Conservation (phyloP, 23 tunicate genomes). For the Phallusia fumigata region DNA sequence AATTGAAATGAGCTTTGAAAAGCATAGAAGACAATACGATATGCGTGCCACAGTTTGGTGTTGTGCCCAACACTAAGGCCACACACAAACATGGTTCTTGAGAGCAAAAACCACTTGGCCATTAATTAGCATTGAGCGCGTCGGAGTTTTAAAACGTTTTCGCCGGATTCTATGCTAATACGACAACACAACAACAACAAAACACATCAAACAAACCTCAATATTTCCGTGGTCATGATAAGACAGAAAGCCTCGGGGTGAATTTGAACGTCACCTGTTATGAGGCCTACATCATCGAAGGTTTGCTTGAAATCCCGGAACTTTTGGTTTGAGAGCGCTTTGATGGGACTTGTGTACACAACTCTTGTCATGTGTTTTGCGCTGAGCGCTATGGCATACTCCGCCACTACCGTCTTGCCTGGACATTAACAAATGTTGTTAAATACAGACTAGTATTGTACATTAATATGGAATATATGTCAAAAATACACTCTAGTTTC, state of each 20-base stretch:
- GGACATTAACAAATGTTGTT: neutral
- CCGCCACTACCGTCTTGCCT: slow-evolving; percentile 98
- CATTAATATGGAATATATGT: too few relatives aligned
- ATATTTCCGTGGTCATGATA: slow-evolving; percentile 97
- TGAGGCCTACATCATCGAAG: slow-evolving; percentile 85
- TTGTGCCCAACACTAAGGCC: too few relatives aligned
- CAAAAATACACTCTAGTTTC: too few relatives aligned
- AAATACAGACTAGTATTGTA: too few relatives aligned
- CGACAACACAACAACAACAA: neutral
- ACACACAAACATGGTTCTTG: too few relatives aligned
- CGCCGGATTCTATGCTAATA: too few relatives aligned
- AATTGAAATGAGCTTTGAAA: too few relatives aligned
- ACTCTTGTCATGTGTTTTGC: slow-evolving; percentile 96
- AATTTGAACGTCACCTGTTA: slow-evolving; percentile 95
- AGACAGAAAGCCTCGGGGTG: slow-evolving; percentile 95
- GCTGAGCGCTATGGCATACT: slow-evolving; percentile 93
- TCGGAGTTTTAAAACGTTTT: too few relatives aligned
- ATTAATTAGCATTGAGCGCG: too few relatives aligned
- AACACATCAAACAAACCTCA: slow-evolving; percentile 41
- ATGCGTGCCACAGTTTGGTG: too few relatives aligned
- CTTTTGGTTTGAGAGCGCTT: slow-evolving; percentile 97
- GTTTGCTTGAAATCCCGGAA: slow-evolving; percentile 95
- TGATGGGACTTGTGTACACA: slow-evolving; percentile 94
- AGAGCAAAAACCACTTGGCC: too few relatives aligned
- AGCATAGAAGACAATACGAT: too few relatives aligned